phyloP scores from a whole-genome alignment of 2,888 invertebrate genomes.

The Mellilla xanthometata region DNA sequence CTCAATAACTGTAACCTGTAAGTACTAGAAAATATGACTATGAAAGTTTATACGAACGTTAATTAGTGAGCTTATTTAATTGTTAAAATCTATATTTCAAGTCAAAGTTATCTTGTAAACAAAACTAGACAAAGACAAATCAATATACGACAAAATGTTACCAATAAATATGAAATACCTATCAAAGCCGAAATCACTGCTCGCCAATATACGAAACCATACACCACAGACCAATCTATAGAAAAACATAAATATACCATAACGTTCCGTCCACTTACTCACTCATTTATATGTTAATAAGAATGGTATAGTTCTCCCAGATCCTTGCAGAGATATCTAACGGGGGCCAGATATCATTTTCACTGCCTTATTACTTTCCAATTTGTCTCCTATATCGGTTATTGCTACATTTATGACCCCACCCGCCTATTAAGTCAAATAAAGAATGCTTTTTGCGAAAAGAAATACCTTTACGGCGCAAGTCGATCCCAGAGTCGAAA shows the following conservation, averaged over 20 bases:
- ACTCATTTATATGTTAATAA: constrained; percentile 82
- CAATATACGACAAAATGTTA: background rate
- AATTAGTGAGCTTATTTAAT: too few species aligned
- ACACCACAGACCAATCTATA: constrained; percentile 51
- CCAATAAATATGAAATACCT: constrained; percentile 24
- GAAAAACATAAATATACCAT: constrained; percentile 58
- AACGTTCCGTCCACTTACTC: constrained; percentile 73
- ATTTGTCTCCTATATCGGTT: constrained; percentile 78
- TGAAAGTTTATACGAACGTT: too few species aligned
- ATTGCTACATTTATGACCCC: constrained; percentile 70
- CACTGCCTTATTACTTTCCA: constrained; percentile 82
- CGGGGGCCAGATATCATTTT: constrained; percentile 77
- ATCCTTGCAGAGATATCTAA: constrained; percentile 75
- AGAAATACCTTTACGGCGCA: constrained; percentile 77
- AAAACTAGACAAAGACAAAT: too few species aligned
- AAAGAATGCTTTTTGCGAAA: constrained; percentile 32
- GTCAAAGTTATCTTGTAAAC: too few species aligned
- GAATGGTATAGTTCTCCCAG: constrained; percentile 67
- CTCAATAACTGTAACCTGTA: too few species aligned
- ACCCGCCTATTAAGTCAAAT: constrained; percentile 43
- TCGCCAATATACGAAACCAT: constrained; percentile 54
- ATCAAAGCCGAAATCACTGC: constrained; percentile 40
- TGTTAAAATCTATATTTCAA: too few species aligned
- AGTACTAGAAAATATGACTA: too few species aligned
- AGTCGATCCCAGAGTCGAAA: constrained; percentile 81